Evolutionary conservation across 2,797 vertebrate genomes (phyloP).

Genomic region (Neopelma chrysocephalum): DNA sequence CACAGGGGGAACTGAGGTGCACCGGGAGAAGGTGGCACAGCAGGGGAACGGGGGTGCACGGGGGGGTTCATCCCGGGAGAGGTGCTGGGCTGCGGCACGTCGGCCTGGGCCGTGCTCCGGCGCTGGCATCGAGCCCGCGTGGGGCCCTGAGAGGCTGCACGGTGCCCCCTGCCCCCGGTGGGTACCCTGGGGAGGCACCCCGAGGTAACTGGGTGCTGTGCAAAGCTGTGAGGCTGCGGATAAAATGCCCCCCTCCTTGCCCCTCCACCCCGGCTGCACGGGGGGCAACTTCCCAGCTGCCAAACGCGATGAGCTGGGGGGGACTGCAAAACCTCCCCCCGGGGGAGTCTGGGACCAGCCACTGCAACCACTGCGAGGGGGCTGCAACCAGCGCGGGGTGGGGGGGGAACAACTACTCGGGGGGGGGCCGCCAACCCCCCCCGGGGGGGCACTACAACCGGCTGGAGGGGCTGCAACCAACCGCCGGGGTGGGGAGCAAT

Average conservation of each 20-base stretch:
- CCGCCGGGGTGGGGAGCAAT: neutral
- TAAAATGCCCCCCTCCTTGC: accelerated
- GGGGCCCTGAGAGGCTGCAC: neutral
- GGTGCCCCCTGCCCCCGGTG: accelerated
- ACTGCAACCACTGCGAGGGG: neutral
- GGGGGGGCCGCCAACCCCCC: neutral
- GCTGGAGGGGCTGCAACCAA: neutral
- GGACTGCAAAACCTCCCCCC: neutral
- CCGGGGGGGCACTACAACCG: neutral
- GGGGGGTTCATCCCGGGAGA: neutral
- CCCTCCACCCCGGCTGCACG: neutral
- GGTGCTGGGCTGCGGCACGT: neutral
- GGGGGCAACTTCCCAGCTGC: neutral
- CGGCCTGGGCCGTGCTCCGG: neutral
- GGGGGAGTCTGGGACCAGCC: neutral
- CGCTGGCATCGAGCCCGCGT: neutral
- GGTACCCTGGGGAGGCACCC: neutral
- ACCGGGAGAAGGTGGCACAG: accelerated
- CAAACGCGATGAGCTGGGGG: neutral
- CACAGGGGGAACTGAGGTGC: accelerated
- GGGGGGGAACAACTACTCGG: accelerated
- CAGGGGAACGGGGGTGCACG: neutral
- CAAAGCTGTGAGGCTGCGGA: neutral
- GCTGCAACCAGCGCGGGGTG: no score
- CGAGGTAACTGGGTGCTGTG: accelerated